Evolutionary conservation across 2,113 vertebrate genomes (phyloP), one percentile per base, ranked within the genome.

Genomic region (Cavia porcellus): DNA sequence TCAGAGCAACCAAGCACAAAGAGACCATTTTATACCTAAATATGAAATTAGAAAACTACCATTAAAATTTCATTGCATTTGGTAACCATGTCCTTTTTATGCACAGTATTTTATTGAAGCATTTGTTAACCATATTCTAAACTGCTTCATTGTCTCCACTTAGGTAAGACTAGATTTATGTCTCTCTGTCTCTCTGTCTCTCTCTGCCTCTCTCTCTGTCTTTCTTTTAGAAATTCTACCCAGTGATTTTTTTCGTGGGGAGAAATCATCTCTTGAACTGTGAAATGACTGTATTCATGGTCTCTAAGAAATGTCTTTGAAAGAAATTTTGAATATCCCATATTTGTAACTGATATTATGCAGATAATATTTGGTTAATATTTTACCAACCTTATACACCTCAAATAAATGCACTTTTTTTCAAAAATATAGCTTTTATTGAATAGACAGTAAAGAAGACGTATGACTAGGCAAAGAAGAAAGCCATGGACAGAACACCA

Each of bases 21-120:
- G 12, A 72, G 93, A 81, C 15, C 35, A n/a, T 92, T 45, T 85
- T 35, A n/a, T 72, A 62, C 32, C 9, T 42, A 45, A 74, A 45
- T 74, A 42, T 74, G 45, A 42, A 95, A 87, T 45, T 93, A 90
- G 38, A 93, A 96, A 95, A 66, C 24, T 11, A 5, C 9, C 72
- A 45, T 92, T 45, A 55, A 94, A 86, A 83, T 82, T 20, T 87
- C 3, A 55, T 90, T 92, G 55, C 8, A 66, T 35, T 45, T 1
- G 42, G 0, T 83, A 83, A 57, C 2, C 38, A 11, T 22, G 75
- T 50, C 2, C 22, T 79, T 93, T 74, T 92, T 64, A 15, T 55
- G 45, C 47, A 68, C 30, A 74, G 45, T 42, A 86, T 85, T 50
- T 50, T 50, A 50, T 50, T 50, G 50, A 50, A 50, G 50, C 50